These are phyloP conservation scores for Drosophila buzzatii DNA, from an alignment of 2,888 invertebrate genomes.

Conservation along the genomic window DNA sequence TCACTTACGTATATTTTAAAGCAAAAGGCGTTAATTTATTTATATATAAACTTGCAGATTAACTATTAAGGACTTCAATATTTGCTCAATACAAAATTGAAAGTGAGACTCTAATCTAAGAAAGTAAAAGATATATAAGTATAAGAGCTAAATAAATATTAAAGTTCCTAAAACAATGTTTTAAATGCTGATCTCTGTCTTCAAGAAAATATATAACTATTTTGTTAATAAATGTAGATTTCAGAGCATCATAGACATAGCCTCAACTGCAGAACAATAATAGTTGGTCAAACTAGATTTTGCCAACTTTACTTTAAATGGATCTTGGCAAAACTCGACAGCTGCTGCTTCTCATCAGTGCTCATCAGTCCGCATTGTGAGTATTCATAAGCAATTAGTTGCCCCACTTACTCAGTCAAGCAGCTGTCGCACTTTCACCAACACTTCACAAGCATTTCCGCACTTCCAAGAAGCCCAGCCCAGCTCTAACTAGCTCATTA, in stretches of 20 bases:
- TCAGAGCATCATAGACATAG: not conserved
- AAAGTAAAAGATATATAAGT: too few relatives aligned
- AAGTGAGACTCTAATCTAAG: too few relatives aligned
- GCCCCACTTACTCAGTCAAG: constrained; percentile 67
- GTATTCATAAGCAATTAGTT: constrained; percentile 70
- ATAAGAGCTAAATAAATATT: too few relatives aligned
- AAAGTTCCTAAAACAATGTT: not conserved
- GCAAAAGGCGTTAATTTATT: too few relatives aligned
- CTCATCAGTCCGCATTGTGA: constrained; percentile 7
- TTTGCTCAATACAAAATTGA: too few relatives aligned
- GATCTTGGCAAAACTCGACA: constrained; percentile 13
- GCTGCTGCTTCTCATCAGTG: constrained; percentile 37
- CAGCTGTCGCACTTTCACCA: constrained; percentile 76
- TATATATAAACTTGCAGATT: too few relatives aligned
- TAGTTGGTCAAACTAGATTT: not conserved
- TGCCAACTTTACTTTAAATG: not conserved
- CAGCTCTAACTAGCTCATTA: constrained; percentile 63
- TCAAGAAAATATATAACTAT: not conserved
- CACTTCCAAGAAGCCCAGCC: constrained; percentile 60
- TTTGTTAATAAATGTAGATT: not conserved
- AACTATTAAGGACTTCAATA: too few relatives aligned
- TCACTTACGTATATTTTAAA: too few relatives aligned
- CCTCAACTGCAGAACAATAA: not conserved
- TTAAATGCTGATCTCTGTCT: not conserved
- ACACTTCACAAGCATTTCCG: constrained; percentile 51